Evolutionary conservation across 2,113 vertebrate species (phyloP), one percentile per base, ranked within the genome.

Genomic region (Chaetorhynchus papuensis): DNA sequence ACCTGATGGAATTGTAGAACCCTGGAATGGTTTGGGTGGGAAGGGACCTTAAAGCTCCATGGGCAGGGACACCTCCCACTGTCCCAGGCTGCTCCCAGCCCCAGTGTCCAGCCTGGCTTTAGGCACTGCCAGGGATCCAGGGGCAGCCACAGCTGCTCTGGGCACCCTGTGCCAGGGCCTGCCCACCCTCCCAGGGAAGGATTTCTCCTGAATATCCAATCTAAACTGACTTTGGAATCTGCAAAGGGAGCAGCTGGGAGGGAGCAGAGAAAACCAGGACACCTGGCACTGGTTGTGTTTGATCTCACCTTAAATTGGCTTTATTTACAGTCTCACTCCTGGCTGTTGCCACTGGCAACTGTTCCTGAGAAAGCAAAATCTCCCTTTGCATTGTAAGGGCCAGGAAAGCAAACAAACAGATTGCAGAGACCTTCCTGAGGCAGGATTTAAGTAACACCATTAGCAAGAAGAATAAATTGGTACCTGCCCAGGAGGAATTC

Each of bases 381-480:
- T 31, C 50, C n/a, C 61, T 60, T 50, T 61, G 57, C 11, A 0
- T 53, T 90, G 70, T 37, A 9, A 88, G 70, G 78, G 81, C 82
- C 83, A 30, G 53, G 79, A 91, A 84, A 39, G 56, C 68, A 83
- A 89, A 69, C 80, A 63, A 94, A 44, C 87, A 75, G 47, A 28
- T 83, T 88, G 68, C 60, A 33, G 71, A 45, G 13, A 54, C 57
- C 35, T 74, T 76, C 71, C 19, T 47, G 79, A 59, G 84, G 75
- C 52, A 44, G 60, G 54, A 92, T 83, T 80, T 47, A 59, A 88
- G 47, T 33, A 71, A 83, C 82, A 49, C 54, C 7, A 5, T 94
- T 88, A 93, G 56, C 68, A 90, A 92, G 52, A 10, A 84, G 92
- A 70, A 66, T 59, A 74, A 78, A 91, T 93, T 95, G 85, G 72